A percentile compares a stretch with the other conserved stretches of the same genome.
These are phyloP conservation scores for Coenonympha glycerion DNA, from an alignment of 2,888 invertebrate genomes.

Conservation along the genomic window DNA sequence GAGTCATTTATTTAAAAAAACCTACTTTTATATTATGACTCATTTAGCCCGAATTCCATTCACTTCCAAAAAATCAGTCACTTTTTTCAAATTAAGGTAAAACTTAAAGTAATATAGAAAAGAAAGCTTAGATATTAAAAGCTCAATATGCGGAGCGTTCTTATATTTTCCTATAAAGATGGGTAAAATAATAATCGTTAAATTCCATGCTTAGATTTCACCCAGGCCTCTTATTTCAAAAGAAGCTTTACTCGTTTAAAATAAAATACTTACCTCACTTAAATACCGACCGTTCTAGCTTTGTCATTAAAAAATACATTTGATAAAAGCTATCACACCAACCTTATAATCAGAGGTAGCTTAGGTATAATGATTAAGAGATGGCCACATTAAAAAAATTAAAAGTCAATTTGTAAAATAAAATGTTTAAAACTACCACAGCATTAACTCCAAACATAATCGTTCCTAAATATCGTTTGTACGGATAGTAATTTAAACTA, in stretches of 20 bases:
- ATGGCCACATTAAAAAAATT: constrained; percentile 15
- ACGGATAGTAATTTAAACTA: constrained; percentile 29
- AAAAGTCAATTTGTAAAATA: constrained; percentile 27
- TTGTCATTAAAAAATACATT: neutral
- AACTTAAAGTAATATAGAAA: no score
- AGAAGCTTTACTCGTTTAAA: no score
- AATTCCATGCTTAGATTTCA: no score
- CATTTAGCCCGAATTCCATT: neutral
- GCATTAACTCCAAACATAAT: constrained; percentile 26
- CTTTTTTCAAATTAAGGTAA: no score
- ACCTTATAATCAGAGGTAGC: constrained; percentile 2
- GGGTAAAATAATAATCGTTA: no score
- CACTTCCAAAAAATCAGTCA: no score
- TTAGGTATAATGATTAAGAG: neutral
- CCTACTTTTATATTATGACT: neutral
- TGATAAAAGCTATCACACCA: neutral
- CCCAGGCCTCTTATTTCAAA: no score
- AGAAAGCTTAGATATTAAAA: no score
- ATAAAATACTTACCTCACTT: no score
- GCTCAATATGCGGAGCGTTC: no score
- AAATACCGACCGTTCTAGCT: neutral
- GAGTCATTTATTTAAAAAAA: neutral
- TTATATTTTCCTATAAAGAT: no score
- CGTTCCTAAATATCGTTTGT: constrained; percentile 29
- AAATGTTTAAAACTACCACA: constrained; percentile 17